Evolutionary conservation across 1,140 invertebrate species (phyloP), one percentile per base, ranked within the genome.

Genomic region (Plectus sambesii): DNA sequence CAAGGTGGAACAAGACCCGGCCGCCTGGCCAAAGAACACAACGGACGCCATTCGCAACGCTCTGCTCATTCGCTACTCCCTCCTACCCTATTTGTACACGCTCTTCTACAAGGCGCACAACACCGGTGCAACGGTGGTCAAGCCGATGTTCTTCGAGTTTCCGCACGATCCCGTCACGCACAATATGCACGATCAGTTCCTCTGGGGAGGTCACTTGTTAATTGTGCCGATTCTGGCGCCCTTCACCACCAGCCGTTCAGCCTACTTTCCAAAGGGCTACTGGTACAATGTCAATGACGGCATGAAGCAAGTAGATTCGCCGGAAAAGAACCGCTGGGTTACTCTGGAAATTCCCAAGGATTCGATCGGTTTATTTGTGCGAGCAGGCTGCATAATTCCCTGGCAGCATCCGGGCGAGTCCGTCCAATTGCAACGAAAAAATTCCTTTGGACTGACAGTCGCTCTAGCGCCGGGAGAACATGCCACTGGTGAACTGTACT

Each of bases 401-500:
- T 17, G 9, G 41, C 33, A 20, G 19, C 19, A 27, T 44, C 25
- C 25, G 22, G 33, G n/a, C 24, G 24, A n/a, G n/a, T n/a, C n/a
- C n/a, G n/a, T n/a, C n/a, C n/a, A n/a, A n/a, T n/a, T n/a, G n/a
- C n/a, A n/a, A n/a, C 42, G 57, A 5, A 24, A 33, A 15, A 52
- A 56, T 42, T 49, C 57, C 12, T 59, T 58, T 39, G 39, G 54
- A 35, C 33, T 56, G 4, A 30, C 55, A n/a, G 50, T 59, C 5
- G 15, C 23, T 5, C 46, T 27, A 19, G 26, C 22, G 9, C 20
- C 12, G 4, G 17, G n/a, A n/a, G n/a, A n/a, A n/a, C n/a, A n/a
- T n/a, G n/a, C n/a, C n/a, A n/a, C n/a, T n/a, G 83, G 82, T 33
- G 72, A 79, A 59, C 69, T 84, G 0, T 84, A 79, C 66, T 83